phyloP scores from a whole-genome alignment of 2,797 vertebrate genomes.

The Limnodromus scolopaceus region DNA sequence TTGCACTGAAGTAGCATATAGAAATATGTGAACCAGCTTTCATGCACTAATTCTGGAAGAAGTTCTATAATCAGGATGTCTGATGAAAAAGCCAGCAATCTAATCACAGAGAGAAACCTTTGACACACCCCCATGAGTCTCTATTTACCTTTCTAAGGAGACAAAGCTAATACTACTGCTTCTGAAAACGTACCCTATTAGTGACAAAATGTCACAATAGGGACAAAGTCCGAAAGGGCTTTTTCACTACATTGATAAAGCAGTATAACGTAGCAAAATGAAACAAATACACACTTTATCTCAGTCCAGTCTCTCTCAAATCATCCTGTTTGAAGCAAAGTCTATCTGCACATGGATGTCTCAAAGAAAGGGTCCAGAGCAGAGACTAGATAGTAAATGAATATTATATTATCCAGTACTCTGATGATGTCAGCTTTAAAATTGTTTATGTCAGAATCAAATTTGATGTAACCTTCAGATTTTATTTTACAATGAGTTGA shows the following conservation, averaged over 20 bases:
- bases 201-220: background rate
- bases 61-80: background rate
- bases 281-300: background rate
- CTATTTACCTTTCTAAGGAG: background rate
- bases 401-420: background rate
- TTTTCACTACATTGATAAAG: background rate
- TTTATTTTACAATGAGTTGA: background rate
- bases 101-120: background rate
- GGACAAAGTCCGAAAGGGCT: background rate
- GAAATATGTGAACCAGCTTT: background rate
- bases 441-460: background rate
- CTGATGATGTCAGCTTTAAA: background rate
- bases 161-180: background rate
- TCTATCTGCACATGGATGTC: background rate
- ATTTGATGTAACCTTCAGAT: background rate
- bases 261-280: background rate
- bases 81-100: background rate
- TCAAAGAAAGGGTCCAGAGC: background rate
- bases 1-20: background rate
- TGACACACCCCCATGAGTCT: background rate
- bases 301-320: background rate
- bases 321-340: background rate
- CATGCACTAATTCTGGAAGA: background rate
- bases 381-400: background rate
- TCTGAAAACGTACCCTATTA: background rate